A percentile compares a stretch with the other conserved stretches of the same genome.
Evolutionary conservation across 1,140 invertebrate species (phyloP).

Genomic region (Yoshiicerus persimilis): DNA sequence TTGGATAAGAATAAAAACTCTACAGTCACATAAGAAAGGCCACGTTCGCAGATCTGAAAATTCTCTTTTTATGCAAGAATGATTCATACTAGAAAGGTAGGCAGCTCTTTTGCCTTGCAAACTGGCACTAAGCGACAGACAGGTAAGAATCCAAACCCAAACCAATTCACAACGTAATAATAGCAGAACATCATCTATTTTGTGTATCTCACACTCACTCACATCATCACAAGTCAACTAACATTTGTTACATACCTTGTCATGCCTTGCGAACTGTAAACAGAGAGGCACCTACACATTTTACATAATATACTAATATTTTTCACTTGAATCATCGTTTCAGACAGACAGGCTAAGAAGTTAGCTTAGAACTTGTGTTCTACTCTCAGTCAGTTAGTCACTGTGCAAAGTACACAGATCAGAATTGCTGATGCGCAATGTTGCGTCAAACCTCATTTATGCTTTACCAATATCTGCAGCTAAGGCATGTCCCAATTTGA

Average conservation of each 20-base stretch:
- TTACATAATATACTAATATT: background rate
- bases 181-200: background rate
- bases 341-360: background rate
- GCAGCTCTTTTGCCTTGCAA: background rate
- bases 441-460: slow-evolving; percentile 20
- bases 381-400: too few species aligned
- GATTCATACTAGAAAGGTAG: background rate
- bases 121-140: background rate
- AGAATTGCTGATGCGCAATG: slow-evolving; percentile 13
- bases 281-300: background rate
- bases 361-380: background rate
- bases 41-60: background rate
- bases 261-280: background rate
- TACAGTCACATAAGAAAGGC: background rate
- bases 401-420: background rate
- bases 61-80: background rate
- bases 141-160: background rate
- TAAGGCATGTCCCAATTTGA: slow-evolving; percentile 5
- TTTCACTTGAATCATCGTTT: background rate
- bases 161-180: background rate
- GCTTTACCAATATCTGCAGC: background rate
- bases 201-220: background rate
- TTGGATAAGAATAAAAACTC: background rate
- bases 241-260: background rate
- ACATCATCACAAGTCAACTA: background rate